Percentiles rank a stretch among this genome's conserved stretches.
Evolutionary conservation across 2,797 vertebrate species (phyloP).

Genomic region (Cottoperca gobio): DNA sequence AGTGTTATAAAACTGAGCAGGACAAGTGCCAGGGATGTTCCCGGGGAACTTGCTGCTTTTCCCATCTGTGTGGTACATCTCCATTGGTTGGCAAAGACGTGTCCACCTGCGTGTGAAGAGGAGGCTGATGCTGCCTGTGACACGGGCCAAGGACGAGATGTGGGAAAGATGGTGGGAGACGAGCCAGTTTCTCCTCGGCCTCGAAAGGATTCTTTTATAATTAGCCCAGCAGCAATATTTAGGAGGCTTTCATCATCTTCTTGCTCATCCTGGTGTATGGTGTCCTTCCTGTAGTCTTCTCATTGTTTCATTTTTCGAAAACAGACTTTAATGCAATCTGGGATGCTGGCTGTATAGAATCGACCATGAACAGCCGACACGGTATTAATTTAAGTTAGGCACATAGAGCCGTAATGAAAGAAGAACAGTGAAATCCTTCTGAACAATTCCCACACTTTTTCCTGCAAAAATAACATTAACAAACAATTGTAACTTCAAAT

Average conservation of each 20-base stretch:
- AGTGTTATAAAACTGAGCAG: slow-evolving; percentile 53
- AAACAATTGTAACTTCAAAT: neutral
- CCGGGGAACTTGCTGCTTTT: slow-evolving; percentile 62
- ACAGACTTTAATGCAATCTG: slow-evolving; percentile 40
- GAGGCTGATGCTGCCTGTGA: slow-evolving; percentile 47
- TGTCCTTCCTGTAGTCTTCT: slow-evolving; percentile 28
- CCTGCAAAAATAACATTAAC: slow-evolving; percentile 14
- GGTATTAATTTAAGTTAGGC: slow-evolving; percentile 36
- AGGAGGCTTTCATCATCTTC: slow-evolving; percentile 31
- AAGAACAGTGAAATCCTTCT: slow-evolving; percentile 37
- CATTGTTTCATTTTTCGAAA: slow-evolving; percentile 23
- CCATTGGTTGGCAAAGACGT: slow-evolving; percentile 60
- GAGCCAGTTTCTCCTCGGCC: slow-evolving; percentile 55
- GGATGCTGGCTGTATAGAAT: slow-evolving; percentile 36
- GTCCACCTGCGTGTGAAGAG: slow-evolving; percentile 66
- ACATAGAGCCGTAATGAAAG: slow-evolving; percentile 11
- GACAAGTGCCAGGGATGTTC: slow-evolving; percentile 61
- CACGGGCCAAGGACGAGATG: slow-evolving; percentile 56
- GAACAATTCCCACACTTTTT: slow-evolving; percentile 25
- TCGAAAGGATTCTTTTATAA: slow-evolving; percentile 49
- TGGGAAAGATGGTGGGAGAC: slow-evolving; percentile 48
- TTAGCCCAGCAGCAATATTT: slow-evolving; percentile 46
- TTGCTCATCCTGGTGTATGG: slow-evolving; percentile 33
- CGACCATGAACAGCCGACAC: slow-evolving; percentile 42
- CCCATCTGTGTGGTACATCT: slow-evolving; percentile 78